Conservation (phyloP, 2,113 vertebrate genomes). For the Hypocryptadius cinnamomeus region DNA sequence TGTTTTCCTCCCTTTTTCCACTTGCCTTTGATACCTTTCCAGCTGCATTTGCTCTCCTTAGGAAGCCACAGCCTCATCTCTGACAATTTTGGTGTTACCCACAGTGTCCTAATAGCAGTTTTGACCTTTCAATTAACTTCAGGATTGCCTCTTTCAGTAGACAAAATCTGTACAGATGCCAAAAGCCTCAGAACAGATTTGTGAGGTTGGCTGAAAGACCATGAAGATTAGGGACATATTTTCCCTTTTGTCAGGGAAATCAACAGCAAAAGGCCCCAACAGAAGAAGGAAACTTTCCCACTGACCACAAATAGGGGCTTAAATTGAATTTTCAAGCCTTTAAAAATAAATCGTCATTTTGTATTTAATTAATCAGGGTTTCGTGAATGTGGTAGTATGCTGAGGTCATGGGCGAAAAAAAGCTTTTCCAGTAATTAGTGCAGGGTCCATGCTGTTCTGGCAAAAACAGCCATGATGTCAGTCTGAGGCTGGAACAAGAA, state of each 20-base stretch:
- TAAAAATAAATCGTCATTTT: slow-evolving; percentile 45
- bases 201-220: slow-evolving; percentile 16
- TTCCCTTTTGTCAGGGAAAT: slow-evolving; percentile 48
- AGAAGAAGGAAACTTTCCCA: slow-evolving; percentile 47
- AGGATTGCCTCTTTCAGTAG: neutral
- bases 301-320: slow-evolving; percentile 22
- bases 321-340: slow-evolving; percentile 43
- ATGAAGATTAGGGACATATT: slow-evolving; percentile 41
- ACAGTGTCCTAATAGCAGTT: neutral
- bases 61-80: neutral
- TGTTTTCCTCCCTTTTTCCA: neutral
- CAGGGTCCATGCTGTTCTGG: slow-evolving; percentile 50
- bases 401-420: slow-evolving; percentile 51
- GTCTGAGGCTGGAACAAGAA: neutral
- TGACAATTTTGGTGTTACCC: slow-evolving; percentile 19
- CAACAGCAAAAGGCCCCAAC: neutral
- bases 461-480: slow-evolving; percentile 44
- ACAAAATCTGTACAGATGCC: slow-evolving; percentile 11
- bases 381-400: slow-evolving; percentile 35
- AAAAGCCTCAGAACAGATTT: slow-evolving; percentile 18
- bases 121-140: slow-evolving; percentile 52
- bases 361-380: slow-evolving; percentile 36
- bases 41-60: neutral
- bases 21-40: slow-evolving; percentile 10
- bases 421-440: slow-evolving; percentile 62